These are phyloP conservation scores for Maconellicoccus hirsutus DNA, from an alignment of 1,140 invertebrate species.

Conservation along the genomic window DNA sequence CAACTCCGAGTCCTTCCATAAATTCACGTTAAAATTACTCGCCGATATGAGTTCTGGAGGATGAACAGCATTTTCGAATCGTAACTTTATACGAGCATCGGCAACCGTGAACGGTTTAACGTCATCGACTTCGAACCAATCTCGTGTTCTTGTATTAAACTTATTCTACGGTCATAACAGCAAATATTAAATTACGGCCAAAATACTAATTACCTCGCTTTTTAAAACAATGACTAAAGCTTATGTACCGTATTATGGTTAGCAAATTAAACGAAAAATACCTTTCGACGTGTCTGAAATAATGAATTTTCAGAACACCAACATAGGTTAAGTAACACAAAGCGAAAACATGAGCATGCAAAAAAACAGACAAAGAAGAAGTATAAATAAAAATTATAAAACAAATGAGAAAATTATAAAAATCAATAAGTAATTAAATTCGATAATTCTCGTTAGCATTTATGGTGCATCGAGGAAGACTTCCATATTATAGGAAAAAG, in stretches of 20 bases:
- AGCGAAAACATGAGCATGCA: conserved; percentile 16
- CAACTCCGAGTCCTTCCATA: conserved; percentile 41
- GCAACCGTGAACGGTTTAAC: conserved; percentile 34
- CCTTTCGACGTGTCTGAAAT: conserved; percentile 18
- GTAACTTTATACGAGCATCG: conserved; percentile 41
- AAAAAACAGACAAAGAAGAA: conserved; percentile 22
- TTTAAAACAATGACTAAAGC: not conserved
- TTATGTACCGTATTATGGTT: not conserved
- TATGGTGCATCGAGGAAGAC: not conserved
- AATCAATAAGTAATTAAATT: conserved; percentile 10
- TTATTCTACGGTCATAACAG: conserved; percentile 42
- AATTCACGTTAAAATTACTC: conserved; percentile 14
- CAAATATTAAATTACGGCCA: not conserved
- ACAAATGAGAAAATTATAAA: conserved; percentile 17
- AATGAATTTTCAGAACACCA: conserved; percentile 15
- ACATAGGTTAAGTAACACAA: conserved; percentile 17
- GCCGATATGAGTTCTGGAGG: conserved; percentile 35
- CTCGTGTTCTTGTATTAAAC: conserved; percentile 55
- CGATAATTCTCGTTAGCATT: not conserved
- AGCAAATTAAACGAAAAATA: conserved; percentile 17
- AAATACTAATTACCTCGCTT: not conserved
- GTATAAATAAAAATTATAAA: conserved; percentile 23
- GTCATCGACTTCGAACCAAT: conserved; percentile 50
- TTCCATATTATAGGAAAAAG: not conserved
- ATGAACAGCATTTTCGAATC: conserved; percentile 47